phyloP scores from a whole-genome alignment of 1,140 invertebrate species.

The Centruroides sculpturatus region DNA sequence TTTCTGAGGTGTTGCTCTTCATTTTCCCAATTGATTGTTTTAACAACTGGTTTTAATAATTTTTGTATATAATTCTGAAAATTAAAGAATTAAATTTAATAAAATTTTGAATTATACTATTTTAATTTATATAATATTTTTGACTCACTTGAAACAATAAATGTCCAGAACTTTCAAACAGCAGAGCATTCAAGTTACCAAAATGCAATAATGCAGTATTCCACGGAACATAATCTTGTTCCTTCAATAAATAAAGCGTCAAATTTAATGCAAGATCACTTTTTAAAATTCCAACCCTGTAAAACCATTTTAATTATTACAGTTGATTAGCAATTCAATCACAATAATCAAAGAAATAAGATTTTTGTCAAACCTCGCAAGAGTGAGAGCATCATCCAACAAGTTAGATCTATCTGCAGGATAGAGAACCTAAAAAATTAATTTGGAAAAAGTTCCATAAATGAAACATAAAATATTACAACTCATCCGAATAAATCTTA shows the following conservation, averaged over 20 bases:
- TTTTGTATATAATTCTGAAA: conserved; percentile 45
- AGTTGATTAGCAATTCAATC: too few relatives aligned
- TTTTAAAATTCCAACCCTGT: conserved; percentile 52
- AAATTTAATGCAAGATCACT: conserved; percentile 48
- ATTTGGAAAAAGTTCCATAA: neutral
- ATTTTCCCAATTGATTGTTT: conserved; percentile 47
- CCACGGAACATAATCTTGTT: conserved; percentile 59
- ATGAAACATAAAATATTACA: too few relatives aligned
- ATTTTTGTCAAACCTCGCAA: conserved; percentile 39
- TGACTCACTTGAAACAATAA: conserved; percentile 20
- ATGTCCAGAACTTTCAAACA: conserved; percentile 44
- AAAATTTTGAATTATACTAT: too few relatives aligned
- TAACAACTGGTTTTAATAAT: conserved; percentile 42
- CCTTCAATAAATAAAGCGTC: conserved; percentile 51
- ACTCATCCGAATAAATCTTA: conserved; percentile 10
- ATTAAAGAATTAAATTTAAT: neutral
- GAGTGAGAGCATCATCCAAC: conserved; percentile 58
- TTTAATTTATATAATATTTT: neutral
- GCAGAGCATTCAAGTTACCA: conserved; percentile 45
- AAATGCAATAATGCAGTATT: conserved; percentile 52
- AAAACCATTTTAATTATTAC: conserved; percentile 15
- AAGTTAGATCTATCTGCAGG: conserved; percentile 56
- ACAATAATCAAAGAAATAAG: neutral
- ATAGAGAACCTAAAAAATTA: conserved; percentile 31
- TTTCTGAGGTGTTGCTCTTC: conserved; percentile 48